Evolutionary conservation across 2,888 invertebrate genomes (phyloP).

Genomic region (Trisateles emortualis): DNA sequence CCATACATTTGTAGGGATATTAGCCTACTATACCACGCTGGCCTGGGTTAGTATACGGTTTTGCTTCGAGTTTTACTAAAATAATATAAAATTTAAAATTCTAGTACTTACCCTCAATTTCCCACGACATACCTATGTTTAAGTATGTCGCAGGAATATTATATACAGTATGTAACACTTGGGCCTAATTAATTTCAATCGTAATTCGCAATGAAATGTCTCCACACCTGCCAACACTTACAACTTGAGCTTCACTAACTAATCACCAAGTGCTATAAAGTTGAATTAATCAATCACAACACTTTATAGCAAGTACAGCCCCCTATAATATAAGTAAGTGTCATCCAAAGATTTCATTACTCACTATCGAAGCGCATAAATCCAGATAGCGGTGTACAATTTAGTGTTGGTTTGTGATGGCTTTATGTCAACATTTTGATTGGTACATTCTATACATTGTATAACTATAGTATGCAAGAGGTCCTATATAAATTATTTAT

Average conservation of each 20-base stretch:
- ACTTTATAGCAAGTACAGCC: constrained; percentile 35
- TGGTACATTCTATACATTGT: too few relatives aligned
- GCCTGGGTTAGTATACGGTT: too few relatives aligned
- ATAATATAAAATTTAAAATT: too few relatives aligned
- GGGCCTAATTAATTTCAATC: constrained; percentile 16
- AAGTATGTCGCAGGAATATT: too few relatives aligned
- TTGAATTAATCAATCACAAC: constrained; percentile 49
- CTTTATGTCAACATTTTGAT: background rate
- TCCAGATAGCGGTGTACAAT: constrained; percentile 23
- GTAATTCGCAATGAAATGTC: constrained; percentile 17
- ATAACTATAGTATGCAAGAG: too few relatives aligned
- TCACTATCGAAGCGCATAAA: constrained; percentile 43
- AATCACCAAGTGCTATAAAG: constrained; percentile 48
- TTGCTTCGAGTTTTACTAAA: too few relatives aligned
- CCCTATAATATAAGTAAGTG: constrained; percentile 44
- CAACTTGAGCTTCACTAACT: constrained; percentile 32
- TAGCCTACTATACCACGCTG: too few relatives aligned
- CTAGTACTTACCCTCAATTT: too few relatives aligned
- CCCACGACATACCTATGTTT: too few relatives aligned
- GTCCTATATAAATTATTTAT: too few relatives aligned
- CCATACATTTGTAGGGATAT: too few relatives aligned
- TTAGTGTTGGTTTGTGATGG: background rate
- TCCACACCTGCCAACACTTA: constrained; percentile 41
- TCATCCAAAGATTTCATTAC: constrained; percentile 43
- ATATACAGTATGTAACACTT: too few relatives aligned